Base-by-base conservation (phyloP, 1,140 invertebrate species). In the Apis dorsata region DNA sequence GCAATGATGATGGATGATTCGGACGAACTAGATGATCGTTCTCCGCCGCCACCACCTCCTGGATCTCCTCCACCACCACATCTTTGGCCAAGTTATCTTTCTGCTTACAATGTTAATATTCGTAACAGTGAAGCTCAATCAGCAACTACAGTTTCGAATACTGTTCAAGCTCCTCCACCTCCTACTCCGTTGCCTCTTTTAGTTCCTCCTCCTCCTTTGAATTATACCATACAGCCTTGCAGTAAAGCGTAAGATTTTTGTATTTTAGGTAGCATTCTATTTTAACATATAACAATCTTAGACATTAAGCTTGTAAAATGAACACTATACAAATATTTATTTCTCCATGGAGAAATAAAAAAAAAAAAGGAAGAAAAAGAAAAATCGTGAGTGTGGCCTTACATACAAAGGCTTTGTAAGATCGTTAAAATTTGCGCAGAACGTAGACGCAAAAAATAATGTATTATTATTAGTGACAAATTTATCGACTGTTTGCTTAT, bases 41-140 rank as follows among this genome's bases (percentile, higher is more conserved):
- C 94, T 28, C 95, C 95, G 28, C 95, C 95, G 0, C 94, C 95
- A 0, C 95, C 95, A 9, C 95, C 95, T 0, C 94, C 95, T 0
- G 95, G 95, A 49, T 95, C 95, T 24, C 95, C 95, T 5, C 95
- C 95, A 8, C 94, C 94, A 0, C 94, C 92, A 2, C 91, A 95
- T 86, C 85, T 95, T 8, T 95, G 95, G 92, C 95, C 95, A 24
- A 92, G 89, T 81, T 94, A 94, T 87, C 86, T 94, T 1, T 90
- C 89, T 1, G 89, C 91, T n/a, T 93, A 93, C 28, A 94, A 91
- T 74, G 86, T 91, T 2, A 81, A 86, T 1, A 44, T 79, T 44
- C 88, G 90, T 65, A 49, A 79, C 49, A 59, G 49, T 63, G 85
- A 80, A 70, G 2, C 62, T 68, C 73, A 90, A 69, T 81, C 80